Evolutionary conservation across 2,113 vertebrate species (phyloP).

Genomic region (Lycaon pictus): DNA sequence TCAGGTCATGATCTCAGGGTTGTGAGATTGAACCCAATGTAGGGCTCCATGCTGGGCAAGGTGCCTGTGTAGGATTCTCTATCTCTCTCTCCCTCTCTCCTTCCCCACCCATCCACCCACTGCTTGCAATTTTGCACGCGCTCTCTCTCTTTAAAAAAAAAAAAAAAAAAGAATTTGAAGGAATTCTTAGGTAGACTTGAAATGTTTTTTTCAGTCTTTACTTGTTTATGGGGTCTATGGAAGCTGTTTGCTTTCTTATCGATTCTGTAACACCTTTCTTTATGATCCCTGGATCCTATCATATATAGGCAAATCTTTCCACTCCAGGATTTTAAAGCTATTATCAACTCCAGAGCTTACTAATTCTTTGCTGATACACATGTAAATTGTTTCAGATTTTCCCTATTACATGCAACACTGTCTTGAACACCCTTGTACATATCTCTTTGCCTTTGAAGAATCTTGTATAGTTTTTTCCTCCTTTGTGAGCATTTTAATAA

Average conservation of each 20-base stretch:
- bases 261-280: background rate
- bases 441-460: slow-evolving; percentile 39
- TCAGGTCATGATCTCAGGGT: background rate
- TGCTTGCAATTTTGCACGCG: background rate
- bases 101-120: background rate
- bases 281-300: background rate
- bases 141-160: background rate
- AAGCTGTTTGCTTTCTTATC: background rate
- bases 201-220: background rate
- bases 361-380: background rate
- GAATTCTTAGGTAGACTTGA: background rate
- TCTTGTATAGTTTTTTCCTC: background rate
- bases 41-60: background rate
- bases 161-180: background rate
- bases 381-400: background rate
- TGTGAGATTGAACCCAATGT: background rate
- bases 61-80: background rate
- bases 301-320: background rate
- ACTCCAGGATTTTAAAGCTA: slow-evolving; percentile 23
- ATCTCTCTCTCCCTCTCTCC: background rate
- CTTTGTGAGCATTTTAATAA: slow-evolving; percentile 16
- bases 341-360: background rate
- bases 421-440: background rate
- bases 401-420: background rate
- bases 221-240: background rate